Evolutionary conservation across 1,140 invertebrate genomes (phyloP).

Genomic region (Hylyphantes graminicola): DNA sequence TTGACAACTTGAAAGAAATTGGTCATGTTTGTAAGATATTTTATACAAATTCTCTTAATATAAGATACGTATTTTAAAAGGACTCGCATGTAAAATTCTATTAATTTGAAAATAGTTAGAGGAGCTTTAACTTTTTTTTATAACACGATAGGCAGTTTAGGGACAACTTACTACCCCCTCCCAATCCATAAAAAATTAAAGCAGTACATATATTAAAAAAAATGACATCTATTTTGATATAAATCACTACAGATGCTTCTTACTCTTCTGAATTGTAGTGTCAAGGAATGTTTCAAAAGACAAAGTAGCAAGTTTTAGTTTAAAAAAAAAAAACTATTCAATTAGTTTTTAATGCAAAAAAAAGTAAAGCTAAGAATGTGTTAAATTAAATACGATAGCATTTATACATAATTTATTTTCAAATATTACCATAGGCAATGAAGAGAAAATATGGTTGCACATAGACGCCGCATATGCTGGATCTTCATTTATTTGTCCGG

Average conservation of each 20-base stretch:
- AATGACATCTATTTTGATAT: too few species aligned
- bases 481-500: conserved; percentile 92
- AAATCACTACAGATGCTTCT: too few species aligned
- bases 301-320: not conserved
- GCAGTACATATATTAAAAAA: too few species aligned
- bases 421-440: conserved; percentile 59
- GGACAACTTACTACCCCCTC: too few species aligned
- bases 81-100: too few species aligned
- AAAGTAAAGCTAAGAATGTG: not conserved
- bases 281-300: too few species aligned
- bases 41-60: not conserved
- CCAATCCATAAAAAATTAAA: too few species aligned
- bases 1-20: conserved; percentile 86
- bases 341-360: not conserved
- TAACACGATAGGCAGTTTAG: too few species aligned
- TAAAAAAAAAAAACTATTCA: not conserved
- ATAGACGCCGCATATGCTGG: conserved; percentile 91
- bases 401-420: not conserved
- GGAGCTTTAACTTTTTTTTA: too few species aligned
- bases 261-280: too few species aligned
- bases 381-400: too few species aligned
- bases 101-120: too few species aligned
- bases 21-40: conserved; percentile 78
- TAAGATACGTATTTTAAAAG: not conserved
- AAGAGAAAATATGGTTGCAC: conserved; percentile 85